phyloP scores from a whole-genome alignment of 2,113 vertebrate genomes.

The Illadopsis cleaveri region DNA sequence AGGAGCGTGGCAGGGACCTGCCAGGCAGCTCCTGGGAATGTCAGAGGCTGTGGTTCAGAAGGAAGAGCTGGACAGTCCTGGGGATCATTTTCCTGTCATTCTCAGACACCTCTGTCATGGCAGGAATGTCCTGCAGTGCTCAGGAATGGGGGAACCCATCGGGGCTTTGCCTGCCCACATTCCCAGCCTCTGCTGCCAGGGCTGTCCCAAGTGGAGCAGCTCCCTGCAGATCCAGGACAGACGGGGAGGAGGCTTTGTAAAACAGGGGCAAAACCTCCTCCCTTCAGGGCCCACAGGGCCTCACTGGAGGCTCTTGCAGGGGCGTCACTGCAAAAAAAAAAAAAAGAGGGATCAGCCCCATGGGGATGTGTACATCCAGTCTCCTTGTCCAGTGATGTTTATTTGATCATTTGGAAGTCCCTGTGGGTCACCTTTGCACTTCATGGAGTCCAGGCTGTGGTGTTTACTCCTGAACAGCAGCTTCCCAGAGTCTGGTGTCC shows the following conservation, averaged over 20 bases:
- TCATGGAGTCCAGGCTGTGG: not conserved
- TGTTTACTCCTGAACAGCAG: not conserved
- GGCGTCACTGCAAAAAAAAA: not conserved
- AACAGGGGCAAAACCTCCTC: not conserved
- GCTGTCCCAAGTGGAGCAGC: not conserved
- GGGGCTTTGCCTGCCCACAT: accelerated
- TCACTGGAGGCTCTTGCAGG: not conserved
- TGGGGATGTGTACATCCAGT: not conserved
- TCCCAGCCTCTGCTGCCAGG: not conserved
- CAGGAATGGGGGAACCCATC: not conserved
- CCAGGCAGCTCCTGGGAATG: not conserved
- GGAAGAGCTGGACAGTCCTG: not conserved
- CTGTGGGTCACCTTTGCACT: not conserved
- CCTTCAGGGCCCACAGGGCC: accelerated
- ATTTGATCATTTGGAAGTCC: not conserved
- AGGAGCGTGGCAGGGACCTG: not conserved
- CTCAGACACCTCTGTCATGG: not conserved
- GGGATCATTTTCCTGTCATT: not conserved
- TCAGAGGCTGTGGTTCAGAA: not conserved
- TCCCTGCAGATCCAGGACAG: not conserved
- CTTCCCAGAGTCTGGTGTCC: not conserved
- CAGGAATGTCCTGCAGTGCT: not conserved
- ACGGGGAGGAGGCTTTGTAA: not conserved
- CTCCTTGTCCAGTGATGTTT: not conserved
- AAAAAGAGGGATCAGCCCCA: accelerated